A percentile compares a stretch with the other conserved stretches of the same genome.
Evolutionary conservation across 2,888 invertebrate species (phyloP).

Genomic region (Drosophila borealis): DNA sequence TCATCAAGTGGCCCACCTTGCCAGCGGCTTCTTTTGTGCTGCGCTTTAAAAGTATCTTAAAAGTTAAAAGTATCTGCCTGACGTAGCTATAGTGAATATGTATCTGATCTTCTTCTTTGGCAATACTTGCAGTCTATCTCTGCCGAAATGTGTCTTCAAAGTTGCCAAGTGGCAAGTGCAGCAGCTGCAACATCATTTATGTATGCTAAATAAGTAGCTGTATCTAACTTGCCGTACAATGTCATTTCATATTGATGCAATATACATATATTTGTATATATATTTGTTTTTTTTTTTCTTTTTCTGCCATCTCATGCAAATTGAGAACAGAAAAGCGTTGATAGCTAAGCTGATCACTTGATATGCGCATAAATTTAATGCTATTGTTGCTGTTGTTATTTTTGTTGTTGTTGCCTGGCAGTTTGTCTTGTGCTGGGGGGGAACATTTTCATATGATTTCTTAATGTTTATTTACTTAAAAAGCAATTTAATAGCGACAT

Average conservation of each 20-base stretch:
- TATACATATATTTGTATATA: neutral
- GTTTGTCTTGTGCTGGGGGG: constrained; percentile 4
- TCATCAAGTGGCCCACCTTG: constrained; percentile 34
- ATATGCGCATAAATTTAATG: constrained; percentile 70
- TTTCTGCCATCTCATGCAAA: constrained; percentile 58
- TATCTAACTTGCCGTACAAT: constrained; percentile 17
- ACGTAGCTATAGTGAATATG: too few species aligned
- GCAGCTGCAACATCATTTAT: constrained; percentile 10
- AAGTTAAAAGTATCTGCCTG: constrained; percentile 4
- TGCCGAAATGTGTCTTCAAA: neutral
- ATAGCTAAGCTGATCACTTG: constrained; percentile 61
- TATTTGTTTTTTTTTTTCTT: constrained; percentile 1
- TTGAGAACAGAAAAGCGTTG: constrained; percentile 57
- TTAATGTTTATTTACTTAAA: constrained; percentile 73
- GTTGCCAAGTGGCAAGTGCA: neutral
- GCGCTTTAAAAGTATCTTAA: constrained; percentile 5
- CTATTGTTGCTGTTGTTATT: constrained; percentile 2
- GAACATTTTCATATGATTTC: constrained; percentile 49
- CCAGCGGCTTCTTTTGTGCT: constrained; percentile 14
- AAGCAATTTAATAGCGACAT: constrained; percentile 63
- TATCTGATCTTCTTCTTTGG: neutral
- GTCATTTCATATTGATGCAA: constrained; percentile 4
- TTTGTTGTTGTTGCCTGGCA: constrained; percentile 8
- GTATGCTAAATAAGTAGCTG: constrained; percentile 9
- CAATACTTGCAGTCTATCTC: too few species aligned